These are phyloP conservation scores for Psophia crepitans DNA, from an alignment of 2,113 vertebrate genomes.

Conservation along the genomic window DNA sequence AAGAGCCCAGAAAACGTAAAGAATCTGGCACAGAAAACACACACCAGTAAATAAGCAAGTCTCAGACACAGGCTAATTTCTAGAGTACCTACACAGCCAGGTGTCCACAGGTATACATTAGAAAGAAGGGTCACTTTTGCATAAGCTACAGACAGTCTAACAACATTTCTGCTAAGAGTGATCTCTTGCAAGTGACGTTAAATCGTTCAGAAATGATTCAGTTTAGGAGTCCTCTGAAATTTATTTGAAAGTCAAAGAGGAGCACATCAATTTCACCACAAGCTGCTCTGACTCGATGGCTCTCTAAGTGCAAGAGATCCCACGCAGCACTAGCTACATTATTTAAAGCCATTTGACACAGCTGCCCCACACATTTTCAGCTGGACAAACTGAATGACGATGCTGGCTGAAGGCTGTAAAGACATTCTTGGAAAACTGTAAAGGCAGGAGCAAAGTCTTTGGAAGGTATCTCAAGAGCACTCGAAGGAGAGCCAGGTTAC, in stretches of 20 bases:
- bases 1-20: neutral
- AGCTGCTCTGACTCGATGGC: neutral
- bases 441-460: neutral
- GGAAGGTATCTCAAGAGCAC: rapidly evolving
- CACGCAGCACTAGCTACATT: neutral
- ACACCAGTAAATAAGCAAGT: neutral
- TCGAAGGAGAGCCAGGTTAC: rapidly evolving
- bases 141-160: neutral
- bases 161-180: neutral
- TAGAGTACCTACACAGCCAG: neutral
- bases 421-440: rapidly evolving
- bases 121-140: neutral
- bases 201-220: neutral
- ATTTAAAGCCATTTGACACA: neutral
- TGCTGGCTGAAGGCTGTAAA: neutral
- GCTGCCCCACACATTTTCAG: neutral
- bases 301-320: neutral
- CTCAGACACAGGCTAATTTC: neutral
- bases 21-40: neutral
- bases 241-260: neutral
- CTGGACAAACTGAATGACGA: neutral
- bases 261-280: neutral
- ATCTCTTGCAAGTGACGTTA: neutral
- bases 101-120: neutral
- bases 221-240: neutral